A percentile compares a stretch with the other conserved stretches of the same genome.
Conservation (phyloP, 2,888 invertebrate species). For the Byasa hedistus region DNA sequence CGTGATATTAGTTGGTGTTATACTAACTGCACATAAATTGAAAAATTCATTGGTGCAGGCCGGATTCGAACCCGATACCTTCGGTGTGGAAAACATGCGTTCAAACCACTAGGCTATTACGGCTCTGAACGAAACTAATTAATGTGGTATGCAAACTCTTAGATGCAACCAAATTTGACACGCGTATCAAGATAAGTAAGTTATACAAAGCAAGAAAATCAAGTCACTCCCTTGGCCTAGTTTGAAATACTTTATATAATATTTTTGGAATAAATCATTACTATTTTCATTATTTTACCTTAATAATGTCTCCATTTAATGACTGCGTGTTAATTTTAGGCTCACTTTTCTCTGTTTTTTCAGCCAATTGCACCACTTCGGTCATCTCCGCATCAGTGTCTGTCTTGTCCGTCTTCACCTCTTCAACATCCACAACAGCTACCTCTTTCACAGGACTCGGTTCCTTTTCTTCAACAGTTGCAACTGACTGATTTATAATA, state of each 20-base stretch:
- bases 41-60: too few species aligned
- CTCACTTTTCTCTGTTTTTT: slow-evolving; percentile 48
- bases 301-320: slow-evolving; percentile 66
- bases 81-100: too few species aligned
- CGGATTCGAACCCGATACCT: too few species aligned
- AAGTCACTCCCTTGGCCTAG: too few species aligned
- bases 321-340: slow-evolving; percentile 50
- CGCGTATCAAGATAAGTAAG: too few species aligned
- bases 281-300: slow-evolving; percentile 44
- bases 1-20: too few species aligned
- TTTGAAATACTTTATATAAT: neutral
- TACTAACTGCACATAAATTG: too few species aligned
- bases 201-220: too few species aligned
- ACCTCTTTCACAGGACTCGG: slow-evolving; percentile 44
- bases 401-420: slow-evolving; percentile 36
- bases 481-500: slow-evolving; percentile 19
- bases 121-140: too few species aligned
- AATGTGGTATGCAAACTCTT: too few species aligned
- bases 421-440: slow-evolving; percentile 38
- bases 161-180: too few species aligned
- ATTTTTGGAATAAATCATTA: neutral
- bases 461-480: slow-evolving; percentile 37
- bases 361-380: slow-evolving; percentile 43
- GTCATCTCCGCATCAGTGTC: slow-evolving; percentile 57
- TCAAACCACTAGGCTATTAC: too few species aligned